A percentile compares a stretch with the other conserved stretches of the same genome.
These are phyloP conservation scores for Bathynomus jamesi DNA, from an alignment of 1,140 invertebrate species.

Conservation along the genomic window DNA sequence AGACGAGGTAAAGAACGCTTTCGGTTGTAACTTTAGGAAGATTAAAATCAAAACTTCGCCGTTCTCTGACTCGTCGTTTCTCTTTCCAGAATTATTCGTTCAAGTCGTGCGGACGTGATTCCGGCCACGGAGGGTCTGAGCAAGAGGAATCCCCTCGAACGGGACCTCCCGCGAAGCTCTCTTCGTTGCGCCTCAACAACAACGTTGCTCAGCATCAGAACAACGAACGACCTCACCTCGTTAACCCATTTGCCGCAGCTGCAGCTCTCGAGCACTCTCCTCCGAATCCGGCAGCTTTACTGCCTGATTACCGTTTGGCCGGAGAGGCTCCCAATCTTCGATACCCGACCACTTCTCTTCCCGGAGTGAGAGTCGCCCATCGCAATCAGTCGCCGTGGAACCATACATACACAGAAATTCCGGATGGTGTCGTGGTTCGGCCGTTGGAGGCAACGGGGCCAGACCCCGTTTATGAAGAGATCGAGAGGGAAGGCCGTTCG, in stretches of 20 bases:
- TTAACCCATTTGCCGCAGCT: slow-evolving; percentile 40
- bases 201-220: slow-evolving; percentile 29
- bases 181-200: slow-evolving; percentile 30
- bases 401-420: slow-evolving; percentile 58
- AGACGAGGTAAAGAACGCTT: slow-evolving; percentile 28
- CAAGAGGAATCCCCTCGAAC: slow-evolving; percentile 56
- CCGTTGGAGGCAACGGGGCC: slow-evolving; percentile 54
- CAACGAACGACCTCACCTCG: slow-evolving; percentile 43
- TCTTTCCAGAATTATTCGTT: slow-evolving; percentile 58
- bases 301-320: slow-evolving; percentile 32
- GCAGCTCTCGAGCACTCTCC: slow-evolving; percentile 34
- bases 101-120: slow-evolving; percentile 58
- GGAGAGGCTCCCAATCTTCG: slow-evolving; percentile 22
- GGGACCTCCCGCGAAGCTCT: slow-evolving; percentile 23
- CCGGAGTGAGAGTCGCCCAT: slow-evolving; percentile 20
- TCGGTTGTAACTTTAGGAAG: neutral
- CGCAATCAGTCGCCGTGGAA: slow-evolving; percentile 52
- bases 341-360: slow-evolving; percentile 37
- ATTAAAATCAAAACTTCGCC: neutral
- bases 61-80: neutral
- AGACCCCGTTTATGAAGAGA: slow-evolving; percentile 73
- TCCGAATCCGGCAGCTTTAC: slow-evolving; percentile 26
- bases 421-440: slow-evolving; percentile 44
- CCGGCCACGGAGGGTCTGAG: slow-evolving; percentile 56
- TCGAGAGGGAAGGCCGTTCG: slow-evolving; percentile 53